Base-by-base conservation (phyloP, 1,140 invertebrate species). In the Drosophila busckii region DNA sequence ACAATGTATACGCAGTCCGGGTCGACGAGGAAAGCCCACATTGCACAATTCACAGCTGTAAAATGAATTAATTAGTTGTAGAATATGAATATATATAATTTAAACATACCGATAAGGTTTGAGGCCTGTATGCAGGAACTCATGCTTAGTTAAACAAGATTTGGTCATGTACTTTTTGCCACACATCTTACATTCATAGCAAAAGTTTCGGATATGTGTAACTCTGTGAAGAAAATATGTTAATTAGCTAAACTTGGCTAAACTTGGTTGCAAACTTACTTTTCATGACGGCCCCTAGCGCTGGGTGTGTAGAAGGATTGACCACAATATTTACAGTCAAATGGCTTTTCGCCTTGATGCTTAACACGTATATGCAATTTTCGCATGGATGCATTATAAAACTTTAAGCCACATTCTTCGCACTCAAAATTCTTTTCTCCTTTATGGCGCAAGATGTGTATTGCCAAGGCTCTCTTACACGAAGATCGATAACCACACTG, bases 401-500 rank as follows among this genome's bases (percentile, higher is more conserved):
- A 40, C n/a, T 28, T 55, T 5, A 17, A 4, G 13, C 52, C 41
- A 23, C 58, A 61, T 10, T 61, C 58, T 7, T 9, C 8, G 15
- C 58, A 61, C 19, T 48, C 52, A 7, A 48, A 61, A 13, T 61
- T 61, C 10, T 61, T 61, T 48, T 55, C 52, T 1, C 58, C 58
- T 8, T 46, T 61, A 5, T 61, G 58, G 0, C 58, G 52, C 17
- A 55, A 4, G 16, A 61, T 55, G 7, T 61, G 58, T 15, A 61
- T 35, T 2, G 46, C 35, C 9, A 55, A 26, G 10, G 46, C 48
- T 22, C 28, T 40, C 0, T 7, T 25, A 29, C 9, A 26, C 7
- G 20, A 9, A 5, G 42, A 55, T 23, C 31, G 35, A 12, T 48
- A 41, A 3, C 58, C 58, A 13, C 58, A 61, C 6, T 44, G 42